Evolutionary conservation across 2,888 invertebrate species (phyloP).

Genomic region (Mythimna loreyi): DNA sequence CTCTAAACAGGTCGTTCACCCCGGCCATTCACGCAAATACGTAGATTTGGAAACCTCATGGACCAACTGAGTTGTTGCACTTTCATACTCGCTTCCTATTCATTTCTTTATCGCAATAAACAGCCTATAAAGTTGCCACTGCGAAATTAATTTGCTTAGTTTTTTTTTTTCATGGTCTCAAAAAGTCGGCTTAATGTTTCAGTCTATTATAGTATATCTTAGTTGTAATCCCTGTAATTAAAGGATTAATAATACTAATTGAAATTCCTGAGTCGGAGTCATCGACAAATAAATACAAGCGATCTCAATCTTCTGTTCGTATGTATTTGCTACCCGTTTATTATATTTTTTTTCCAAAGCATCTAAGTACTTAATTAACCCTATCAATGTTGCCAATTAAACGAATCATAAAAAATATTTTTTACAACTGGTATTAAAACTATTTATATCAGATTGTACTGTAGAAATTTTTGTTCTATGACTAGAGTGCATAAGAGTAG

Average conservation of each 20-base stretch:
- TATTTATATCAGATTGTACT: background rate
- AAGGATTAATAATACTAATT: too few relatives aligned
- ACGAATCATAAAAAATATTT: background rate
- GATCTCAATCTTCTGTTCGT: constrained; percentile 10
- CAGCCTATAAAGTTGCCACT: background rate
- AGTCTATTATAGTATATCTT: background rate
- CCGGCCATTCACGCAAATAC: constrained; percentile 81
- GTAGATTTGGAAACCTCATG: constrained; percentile 80
- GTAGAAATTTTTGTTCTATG: background rate
- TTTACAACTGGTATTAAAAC: background rate
- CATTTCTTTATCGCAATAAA: constrained; percentile 57
- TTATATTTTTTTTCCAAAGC: background rate
- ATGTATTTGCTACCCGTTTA: background rate
- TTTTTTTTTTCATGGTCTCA: background rate
- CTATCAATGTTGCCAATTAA: too few relatives aligned
- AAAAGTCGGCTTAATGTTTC: background rate
- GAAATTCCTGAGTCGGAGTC: background rate
- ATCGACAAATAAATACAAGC: constrained; percentile 7
- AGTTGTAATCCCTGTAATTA: too few relatives aligned
- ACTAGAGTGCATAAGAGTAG: too few relatives aligned
- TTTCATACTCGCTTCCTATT: constrained; percentile 73
- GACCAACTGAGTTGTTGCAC: constrained; percentile 76
- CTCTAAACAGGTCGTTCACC: constrained; percentile 85
- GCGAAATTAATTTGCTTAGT: background rate
- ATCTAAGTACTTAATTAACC: background rate